These are phyloP conservation scores for Gisinianus flammeolus DNA, from an alignment of 2,888 invertebrate species.

Conservation along the genomic window DNA sequence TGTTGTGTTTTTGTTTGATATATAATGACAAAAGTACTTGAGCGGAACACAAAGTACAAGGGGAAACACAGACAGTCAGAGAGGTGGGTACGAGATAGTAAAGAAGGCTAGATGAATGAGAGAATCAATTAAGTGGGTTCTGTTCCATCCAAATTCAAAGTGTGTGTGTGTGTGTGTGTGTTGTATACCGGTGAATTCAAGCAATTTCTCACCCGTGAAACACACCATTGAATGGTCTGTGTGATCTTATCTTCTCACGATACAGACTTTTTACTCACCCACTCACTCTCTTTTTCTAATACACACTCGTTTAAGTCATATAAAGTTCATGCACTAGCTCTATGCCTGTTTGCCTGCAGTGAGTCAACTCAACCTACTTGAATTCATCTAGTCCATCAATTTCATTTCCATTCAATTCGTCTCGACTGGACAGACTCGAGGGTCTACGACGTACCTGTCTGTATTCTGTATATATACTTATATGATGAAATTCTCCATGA, in stretches of 20 bases:
- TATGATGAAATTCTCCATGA: neutral
- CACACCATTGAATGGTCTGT: slow-evolving; percentile 21
- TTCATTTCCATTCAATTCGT: slow-evolving; percentile 7
- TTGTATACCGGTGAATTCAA: slow-evolving; percentile 27
- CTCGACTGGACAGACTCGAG: neutral
- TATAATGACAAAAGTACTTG: neutral
- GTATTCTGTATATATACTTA: neutral
- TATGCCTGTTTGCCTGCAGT: neutral
- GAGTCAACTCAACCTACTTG: neutral
- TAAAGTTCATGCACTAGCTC: neutral
- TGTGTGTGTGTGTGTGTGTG: slow-evolving; percentile 5
- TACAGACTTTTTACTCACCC: slow-evolving; percentile 11
- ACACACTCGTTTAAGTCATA: neutral
- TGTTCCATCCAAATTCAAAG: neutral
- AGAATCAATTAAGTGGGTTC: slow-evolving; percentile 32
- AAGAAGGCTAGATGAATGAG: slow-evolving; percentile 27
- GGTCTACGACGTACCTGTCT: too few relatives aligned
- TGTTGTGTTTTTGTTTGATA: too few relatives aligned
- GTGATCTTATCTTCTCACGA: slow-evolving; percentile 36
- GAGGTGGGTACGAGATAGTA: neutral
- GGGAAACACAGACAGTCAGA: neutral
- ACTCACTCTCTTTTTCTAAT: slow-evolving; percentile 1
- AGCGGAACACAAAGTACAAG: neutral
- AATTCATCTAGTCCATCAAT: slow-evolving; percentile 30
- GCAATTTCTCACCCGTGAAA: slow-evolving; percentile 36